A percentile compares a stretch with the other conserved stretches of the same genome.
phyloP scores from a whole-genome alignment of 2,113 vertebrate species.

The Pelvicachromis taeniatus region DNA sequence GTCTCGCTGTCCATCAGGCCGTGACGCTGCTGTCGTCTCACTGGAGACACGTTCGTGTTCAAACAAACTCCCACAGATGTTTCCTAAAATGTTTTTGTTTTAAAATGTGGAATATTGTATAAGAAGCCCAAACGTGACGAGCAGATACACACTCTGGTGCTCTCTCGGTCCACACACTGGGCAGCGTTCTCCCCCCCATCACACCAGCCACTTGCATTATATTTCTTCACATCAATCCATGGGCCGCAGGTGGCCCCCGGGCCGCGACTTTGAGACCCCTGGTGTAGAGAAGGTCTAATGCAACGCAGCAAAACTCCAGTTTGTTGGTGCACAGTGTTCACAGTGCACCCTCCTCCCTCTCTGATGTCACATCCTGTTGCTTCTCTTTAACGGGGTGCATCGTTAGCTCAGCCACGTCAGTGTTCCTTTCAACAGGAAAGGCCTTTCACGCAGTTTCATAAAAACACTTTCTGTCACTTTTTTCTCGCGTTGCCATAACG shows the following conservation, averaged over 20 bases:
- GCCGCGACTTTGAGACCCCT: neutral
- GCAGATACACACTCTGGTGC: neutral
- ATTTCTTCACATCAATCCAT: neutral
- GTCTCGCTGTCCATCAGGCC: neutral
- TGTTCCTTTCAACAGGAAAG: neutral
- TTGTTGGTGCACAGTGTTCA: neutral
- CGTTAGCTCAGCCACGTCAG: neutral
- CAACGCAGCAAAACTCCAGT: neutral
- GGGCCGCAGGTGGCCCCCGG: neutral
- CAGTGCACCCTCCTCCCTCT: neutral
- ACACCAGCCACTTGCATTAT: neutral
- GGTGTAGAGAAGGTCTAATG: neutral
- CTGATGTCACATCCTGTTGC: neutral
- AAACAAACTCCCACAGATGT: neutral
- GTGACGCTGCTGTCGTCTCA: neutral
- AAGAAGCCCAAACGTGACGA: neutral
- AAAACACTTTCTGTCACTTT: neutral
- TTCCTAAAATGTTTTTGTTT: neutral
- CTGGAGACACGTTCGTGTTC: neutral
- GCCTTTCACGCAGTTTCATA: neutral
- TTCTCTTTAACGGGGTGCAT: neutral
- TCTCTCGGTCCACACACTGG: neutral
- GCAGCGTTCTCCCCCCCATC: neutral
- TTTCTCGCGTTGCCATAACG: neutral
- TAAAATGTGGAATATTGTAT: neutral